These are phyloP conservation scores for Drosophila peninsularis DNA, from an alignment of 2,888 invertebrate species.

Conservation along the genomic window DNA sequence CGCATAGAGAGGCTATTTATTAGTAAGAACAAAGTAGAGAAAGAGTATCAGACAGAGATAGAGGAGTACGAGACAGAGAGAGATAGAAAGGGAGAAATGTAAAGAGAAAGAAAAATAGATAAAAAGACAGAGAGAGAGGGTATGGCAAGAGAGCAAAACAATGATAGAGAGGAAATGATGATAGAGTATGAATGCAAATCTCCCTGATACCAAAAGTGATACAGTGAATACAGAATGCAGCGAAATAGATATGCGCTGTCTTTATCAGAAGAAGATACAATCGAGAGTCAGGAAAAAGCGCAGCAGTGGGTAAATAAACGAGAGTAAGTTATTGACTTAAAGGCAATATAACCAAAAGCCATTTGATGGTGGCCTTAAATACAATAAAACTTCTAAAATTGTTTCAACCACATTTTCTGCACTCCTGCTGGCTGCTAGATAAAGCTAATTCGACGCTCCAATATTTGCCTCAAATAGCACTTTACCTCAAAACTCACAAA, in stretches of 20 bases:
- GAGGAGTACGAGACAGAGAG: too few relatives aligned
- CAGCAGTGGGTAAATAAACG: background rate
- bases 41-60: too few relatives aligned
- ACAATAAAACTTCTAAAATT: conserved; percentile 15
- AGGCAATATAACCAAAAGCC: conserved; percentile 4
- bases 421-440: conserved; percentile 7
- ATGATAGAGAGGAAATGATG: background rate
- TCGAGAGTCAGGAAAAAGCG: background rate
- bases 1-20: background rate
- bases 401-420: background rate
- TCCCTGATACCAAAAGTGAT: background rate
- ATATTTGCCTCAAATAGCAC: conserved; percentile 34
- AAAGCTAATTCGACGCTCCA: conserved; percentile 26
- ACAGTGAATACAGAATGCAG: background rate
- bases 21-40: background rate
- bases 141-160: background rate
- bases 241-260: too few relatives aligned
- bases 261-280: background rate
- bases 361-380: conserved; percentile 2
- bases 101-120: too few relatives aligned
- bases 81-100: background rate
- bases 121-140: background rate
- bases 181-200: too few relatives aligned
- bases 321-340: conserved; percentile 1
- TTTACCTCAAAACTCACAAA: conserved; percentile 25